Conservation (phyloP, 2,888 invertebrate genomes). For the Arctia plantaginis region DNA sequence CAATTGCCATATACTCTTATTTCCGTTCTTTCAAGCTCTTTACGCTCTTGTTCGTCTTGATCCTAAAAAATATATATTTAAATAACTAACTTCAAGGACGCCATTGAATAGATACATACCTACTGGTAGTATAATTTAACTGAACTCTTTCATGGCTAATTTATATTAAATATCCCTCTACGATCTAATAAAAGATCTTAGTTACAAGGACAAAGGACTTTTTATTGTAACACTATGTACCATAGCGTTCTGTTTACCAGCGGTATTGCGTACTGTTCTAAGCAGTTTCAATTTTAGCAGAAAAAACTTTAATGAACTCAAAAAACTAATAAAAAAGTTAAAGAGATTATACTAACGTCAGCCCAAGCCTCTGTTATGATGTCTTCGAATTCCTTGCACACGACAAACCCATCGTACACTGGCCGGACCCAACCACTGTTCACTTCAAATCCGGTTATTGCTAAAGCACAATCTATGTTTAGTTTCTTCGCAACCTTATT, state of each 20-base stretch:
- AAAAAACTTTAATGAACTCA: no score
- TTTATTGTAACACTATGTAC: no score
- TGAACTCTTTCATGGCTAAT: background rate
- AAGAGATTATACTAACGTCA: constrained; percentile 75
- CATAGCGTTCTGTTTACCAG: background rate
- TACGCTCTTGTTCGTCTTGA: constrained; percentile 90
- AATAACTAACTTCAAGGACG: background rate
- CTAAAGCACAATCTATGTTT: constrained; percentile 97
- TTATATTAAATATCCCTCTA: no score
- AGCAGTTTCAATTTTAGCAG: background rate
- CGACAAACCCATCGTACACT: constrained; percentile 95
- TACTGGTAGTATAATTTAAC: background rate
- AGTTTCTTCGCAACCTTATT: constrained; percentile 95
- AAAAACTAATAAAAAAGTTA: background rate
- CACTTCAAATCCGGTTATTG: constrained; percentile 98
- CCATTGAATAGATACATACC: background rate
- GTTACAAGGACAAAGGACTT: no score
- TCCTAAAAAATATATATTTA: constrained; percentile 84
- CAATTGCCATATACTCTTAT: constrained; percentile 95
- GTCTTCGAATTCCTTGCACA: constrained; percentile 96
- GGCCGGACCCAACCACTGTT: constrained; percentile 94
- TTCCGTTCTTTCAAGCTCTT: constrained; percentile 91
- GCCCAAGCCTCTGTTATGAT: constrained; percentile 96
- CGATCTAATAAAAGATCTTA: no score
- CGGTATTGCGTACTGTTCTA: background rate